phyloP scores from a whole-genome alignment of 1,140 invertebrate genomes.

The Drosophila azteca region DNA sequence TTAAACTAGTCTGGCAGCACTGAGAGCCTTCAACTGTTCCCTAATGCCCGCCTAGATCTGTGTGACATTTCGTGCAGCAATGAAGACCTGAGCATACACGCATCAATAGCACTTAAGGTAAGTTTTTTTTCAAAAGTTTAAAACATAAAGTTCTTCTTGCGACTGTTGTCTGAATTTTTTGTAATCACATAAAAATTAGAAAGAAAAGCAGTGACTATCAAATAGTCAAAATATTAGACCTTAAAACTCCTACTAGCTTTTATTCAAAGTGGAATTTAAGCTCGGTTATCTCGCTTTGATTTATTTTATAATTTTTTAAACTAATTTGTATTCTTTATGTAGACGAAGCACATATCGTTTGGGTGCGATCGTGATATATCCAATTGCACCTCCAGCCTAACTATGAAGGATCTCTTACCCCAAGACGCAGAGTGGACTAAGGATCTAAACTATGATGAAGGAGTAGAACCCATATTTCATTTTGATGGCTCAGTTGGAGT shows the following conservation, averaged over 20 bases:
- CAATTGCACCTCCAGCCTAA: slow-evolving; percentile 83
- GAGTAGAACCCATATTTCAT: slow-evolving; percentile 96
- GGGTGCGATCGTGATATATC: slow-evolving; percentile 81
- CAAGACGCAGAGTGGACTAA: slow-evolving; percentile 93
- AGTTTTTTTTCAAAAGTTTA: slow-evolving; percentile 1
- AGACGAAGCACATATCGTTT: slow-evolving; percentile 83
- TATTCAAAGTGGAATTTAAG: no score
- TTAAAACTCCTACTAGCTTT: no score
- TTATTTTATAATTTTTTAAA: no score
- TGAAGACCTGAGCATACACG: slow-evolving; percentile 81
- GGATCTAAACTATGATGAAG: slow-evolving; percentile 94
- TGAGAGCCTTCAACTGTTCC: slow-evolving; percentile 88
- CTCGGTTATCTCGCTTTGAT: no score
- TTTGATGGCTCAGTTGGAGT: slow-evolving; percentile 96
- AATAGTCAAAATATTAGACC: no score
- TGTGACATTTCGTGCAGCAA: slow-evolving; percentile 93
- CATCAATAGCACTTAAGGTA: slow-evolving; percentile 76
- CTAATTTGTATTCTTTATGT: slow-evolving; percentile 9
- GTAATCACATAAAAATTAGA: no score
- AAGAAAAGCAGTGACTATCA: no score
- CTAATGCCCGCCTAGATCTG: slow-evolving; percentile 92
- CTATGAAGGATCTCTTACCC: slow-evolving; percentile 92
- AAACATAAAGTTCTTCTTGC: no score
- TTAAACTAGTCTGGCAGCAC: slow-evolving; percentile 63
- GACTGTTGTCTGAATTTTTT: no score